phyloP scores from a whole-genome alignment of 2,888 invertebrate genomes.

The Xiphydria camelus region DNA sequence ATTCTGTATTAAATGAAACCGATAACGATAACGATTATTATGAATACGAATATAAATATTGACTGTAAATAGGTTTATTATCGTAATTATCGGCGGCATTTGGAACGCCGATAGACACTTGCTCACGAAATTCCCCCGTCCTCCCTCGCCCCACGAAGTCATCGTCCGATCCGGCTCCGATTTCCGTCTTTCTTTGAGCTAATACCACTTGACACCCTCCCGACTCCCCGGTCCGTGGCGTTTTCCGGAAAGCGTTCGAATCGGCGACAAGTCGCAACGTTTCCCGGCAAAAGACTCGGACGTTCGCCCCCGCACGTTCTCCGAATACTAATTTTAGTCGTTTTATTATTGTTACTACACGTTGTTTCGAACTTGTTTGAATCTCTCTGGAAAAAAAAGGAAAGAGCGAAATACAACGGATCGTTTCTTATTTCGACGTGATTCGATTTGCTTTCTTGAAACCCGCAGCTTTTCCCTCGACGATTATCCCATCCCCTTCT shows the following conservation, averaged over 20 bases:
- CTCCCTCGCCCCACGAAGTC: constrained; percentile 16
- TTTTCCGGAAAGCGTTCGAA: too few relatives aligned
- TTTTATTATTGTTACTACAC: constrained; percentile 28
- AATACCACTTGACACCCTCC: too few relatives aligned
- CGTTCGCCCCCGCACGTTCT: neutral
- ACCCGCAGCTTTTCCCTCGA: too few relatives aligned
- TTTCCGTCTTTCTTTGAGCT: too few relatives aligned
- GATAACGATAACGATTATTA: constrained; percentile 8
- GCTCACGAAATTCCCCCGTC: constrained; percentile 21
- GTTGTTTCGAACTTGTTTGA: constrained; percentile 26
- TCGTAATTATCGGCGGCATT: constrained; percentile 26
- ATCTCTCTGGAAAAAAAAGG: constrained; percentile 31
- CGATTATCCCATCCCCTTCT: neutral
- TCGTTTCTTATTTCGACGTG: constrained; percentile 37
- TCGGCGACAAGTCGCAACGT: too few relatives aligned
- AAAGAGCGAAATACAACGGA: constrained; percentile 38
- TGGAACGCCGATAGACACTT: constrained; percentile 28
- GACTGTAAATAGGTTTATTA: constrained; percentile 46
- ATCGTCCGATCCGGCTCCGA: constrained; percentile 8
- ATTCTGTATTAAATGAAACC: constrained; percentile 18
- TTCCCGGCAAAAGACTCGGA: neutral
- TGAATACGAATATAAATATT: constrained; percentile 23
- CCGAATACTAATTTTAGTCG: constrained; percentile 4
- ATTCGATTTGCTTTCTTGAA: too few relatives aligned
- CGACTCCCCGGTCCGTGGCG: too few relatives aligned